Evolutionary conservation across 2,113 vertebrate genomes (phyloP).

Genomic region (Pelecanoides urinatrix): DNA sequence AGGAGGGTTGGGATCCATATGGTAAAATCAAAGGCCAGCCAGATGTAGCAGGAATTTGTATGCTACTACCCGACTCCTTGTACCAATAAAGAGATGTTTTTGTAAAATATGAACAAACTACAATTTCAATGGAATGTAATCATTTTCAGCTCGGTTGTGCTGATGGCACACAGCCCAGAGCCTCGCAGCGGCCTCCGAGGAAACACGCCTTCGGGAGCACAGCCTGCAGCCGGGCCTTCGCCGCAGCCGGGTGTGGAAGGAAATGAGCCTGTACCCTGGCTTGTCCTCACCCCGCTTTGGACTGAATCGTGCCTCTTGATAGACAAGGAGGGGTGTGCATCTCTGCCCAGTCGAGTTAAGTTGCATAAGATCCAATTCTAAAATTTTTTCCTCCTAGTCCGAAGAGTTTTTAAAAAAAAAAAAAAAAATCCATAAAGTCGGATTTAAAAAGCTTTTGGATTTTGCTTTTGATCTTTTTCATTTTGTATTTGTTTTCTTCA

Average conservation of each 20-base stretch:
- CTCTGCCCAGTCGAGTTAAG: rapidly evolving
- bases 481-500: neutral
- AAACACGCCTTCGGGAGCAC: rapidly evolving
- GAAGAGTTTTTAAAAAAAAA: neutral
- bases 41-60: constrained; percentile 1
- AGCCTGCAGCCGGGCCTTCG: neutral
- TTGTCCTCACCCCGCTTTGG: neutral
- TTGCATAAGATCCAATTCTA: neutral
- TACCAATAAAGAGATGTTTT: constrained; percentile 3
- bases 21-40: neutral
- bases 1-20: neutral
- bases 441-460: neutral
- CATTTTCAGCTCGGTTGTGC: neutral
- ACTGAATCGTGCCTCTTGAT: neutral
- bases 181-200: rapidly evolving
- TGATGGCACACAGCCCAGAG: neutral
- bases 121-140: neutral
- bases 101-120: neutral
- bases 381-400: too few relatives aligned
- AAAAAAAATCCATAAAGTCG: neutral
- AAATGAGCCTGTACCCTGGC: neutral
- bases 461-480: neutral
- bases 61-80: neutral
- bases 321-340: neutral
- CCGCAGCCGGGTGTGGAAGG: rapidly evolving